phyloP scores from a whole-genome alignment of 2,888 invertebrate genomes.

The Bursaphelenchus okinawaensis region DNA sequence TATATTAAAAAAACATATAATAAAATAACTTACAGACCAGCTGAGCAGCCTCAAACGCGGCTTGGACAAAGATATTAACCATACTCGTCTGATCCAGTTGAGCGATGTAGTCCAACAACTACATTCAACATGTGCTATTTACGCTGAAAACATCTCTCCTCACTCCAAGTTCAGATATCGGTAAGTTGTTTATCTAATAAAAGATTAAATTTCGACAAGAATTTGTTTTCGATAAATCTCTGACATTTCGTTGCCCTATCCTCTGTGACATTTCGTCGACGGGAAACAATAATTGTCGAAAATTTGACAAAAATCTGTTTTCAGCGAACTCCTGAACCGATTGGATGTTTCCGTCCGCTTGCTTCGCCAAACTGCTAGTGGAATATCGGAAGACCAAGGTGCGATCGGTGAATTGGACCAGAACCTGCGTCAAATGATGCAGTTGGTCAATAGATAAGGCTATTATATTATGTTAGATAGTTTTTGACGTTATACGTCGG shows the following conservation, averaged over 20 bases:
- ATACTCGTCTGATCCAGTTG: constrained; percentile 31
- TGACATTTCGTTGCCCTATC: too few relatives aligned
- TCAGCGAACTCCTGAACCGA: constrained; percentile 59
- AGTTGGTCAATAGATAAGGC: constrained; percentile 48
- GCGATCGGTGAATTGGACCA: constrained; percentile 48
- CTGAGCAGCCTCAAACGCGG: constrained; percentile 27
- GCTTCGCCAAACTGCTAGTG: constrained; percentile 38
- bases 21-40: constrained; percentile 15
- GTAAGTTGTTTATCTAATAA: too few relatives aligned
- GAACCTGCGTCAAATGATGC: constrained; percentile 48
- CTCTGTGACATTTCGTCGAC: too few relatives aligned
- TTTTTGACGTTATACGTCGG: too few relatives aligned
- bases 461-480: too few relatives aligned
- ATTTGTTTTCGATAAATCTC: too few relatives aligned
- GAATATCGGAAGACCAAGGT: constrained; percentile 39
- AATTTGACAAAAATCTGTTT: too few relatives aligned
- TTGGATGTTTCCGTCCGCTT: constrained; percentile 51
- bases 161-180: constrained; percentile 82
- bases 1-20: not conserved
- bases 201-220: too few relatives aligned
- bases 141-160: constrained; percentile 77
- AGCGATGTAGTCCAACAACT: constrained; percentile 49
- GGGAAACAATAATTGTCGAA: too few relatives aligned
- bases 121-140: constrained; percentile 67
- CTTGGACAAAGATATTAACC: constrained; percentile 1